Conservation (phyloP, 2,888 invertebrate species). For the Parnassius smintheus region DNA sequence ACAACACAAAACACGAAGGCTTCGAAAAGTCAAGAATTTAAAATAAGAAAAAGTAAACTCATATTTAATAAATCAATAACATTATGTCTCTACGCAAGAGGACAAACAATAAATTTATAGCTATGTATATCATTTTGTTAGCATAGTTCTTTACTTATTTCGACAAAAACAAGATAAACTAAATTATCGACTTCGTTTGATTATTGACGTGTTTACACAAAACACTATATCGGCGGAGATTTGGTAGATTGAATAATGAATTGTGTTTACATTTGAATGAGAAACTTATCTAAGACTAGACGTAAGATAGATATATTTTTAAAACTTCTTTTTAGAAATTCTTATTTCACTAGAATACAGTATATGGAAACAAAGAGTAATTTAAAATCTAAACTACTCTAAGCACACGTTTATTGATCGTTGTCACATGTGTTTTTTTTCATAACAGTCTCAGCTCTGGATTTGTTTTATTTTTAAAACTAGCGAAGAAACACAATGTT, state of each 20-base stretch:
- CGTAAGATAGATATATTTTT: too few relatives aligned
- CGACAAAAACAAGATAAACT: constrained; percentile 2
- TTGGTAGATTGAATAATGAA: constrained; percentile 19
- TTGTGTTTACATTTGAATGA: constrained; percentile 14
- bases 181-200: constrained; percentile 14
- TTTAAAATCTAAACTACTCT: too few relatives aligned
- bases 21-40: neutral
- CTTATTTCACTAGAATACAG: too few relatives aligned
- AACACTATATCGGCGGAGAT: constrained; percentile 17
- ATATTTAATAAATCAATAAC: neutral
- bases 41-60: neutral
- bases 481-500: too few relatives aligned
- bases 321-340: too few relatives aligned
- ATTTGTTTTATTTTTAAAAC: too few relatives aligned
- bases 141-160: too few relatives aligned
- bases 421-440: too few relatives aligned
- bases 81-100: too few relatives aligned
- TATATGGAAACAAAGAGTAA: too few relatives aligned
- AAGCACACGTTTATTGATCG: too few relatives aligned
- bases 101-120: neutral
- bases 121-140: neutral
- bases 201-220: constrained; percentile 19
- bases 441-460: too few relatives aligned
- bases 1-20: neutral
- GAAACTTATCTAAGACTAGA: neutral